A percentile compares a stretch with the other conserved stretches of the same genome.
Conservation (phyloP, 1,140 invertebrate species). For the Drosophila micromelanica region DNA sequence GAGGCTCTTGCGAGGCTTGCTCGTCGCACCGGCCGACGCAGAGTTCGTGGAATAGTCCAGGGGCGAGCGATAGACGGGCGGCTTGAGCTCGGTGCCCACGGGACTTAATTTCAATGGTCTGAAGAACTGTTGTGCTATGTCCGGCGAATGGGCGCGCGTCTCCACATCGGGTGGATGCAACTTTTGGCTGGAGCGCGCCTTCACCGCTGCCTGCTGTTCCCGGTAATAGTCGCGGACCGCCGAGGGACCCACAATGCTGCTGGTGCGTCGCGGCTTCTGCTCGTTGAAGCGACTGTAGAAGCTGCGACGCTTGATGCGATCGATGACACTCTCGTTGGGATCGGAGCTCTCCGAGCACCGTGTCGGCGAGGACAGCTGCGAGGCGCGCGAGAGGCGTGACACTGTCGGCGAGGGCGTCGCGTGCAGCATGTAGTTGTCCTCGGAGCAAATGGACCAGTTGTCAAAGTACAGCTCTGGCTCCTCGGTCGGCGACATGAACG, state of each 20-base stretch:
- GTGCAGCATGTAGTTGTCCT: conserved; percentile 83
- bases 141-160: conserved; percentile 69
- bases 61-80: conserved; percentile 73
- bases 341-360: conserved; percentile 82
- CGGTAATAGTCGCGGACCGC: conserved; percentile 82
- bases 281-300: conserved; percentile 95
- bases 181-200: conserved; percentile 70
- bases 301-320: conserved; percentile 93
- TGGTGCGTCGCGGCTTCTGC: conserved; percentile 87
- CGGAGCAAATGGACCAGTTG: conserved; percentile 89
- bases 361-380: conserved; percentile 74
- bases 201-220: conserved; percentile 73
- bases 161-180: conserved; percentile 41
- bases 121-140: conserved; percentile 80
- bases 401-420: conserved; percentile 82
- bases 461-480: conserved; percentile 87
- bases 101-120: conserved; percentile 77
- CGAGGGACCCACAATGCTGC: conserved; percentile 86
- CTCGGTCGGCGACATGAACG: conserved; percentile 87
- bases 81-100: conserved; percentile 78
- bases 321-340: conserved; percentile 90
- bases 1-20: conserved; percentile 77
- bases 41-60: conserved; percentile 61
- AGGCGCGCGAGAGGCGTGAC: conserved; percentile 85
- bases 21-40: conserved; percentile 41